A percentile compares a stretch with the other conserved stretches of the same genome.
phyloP scores from a whole-genome alignment of 2,888 invertebrate species.

The Torymus aiolomorphi region DNA sequence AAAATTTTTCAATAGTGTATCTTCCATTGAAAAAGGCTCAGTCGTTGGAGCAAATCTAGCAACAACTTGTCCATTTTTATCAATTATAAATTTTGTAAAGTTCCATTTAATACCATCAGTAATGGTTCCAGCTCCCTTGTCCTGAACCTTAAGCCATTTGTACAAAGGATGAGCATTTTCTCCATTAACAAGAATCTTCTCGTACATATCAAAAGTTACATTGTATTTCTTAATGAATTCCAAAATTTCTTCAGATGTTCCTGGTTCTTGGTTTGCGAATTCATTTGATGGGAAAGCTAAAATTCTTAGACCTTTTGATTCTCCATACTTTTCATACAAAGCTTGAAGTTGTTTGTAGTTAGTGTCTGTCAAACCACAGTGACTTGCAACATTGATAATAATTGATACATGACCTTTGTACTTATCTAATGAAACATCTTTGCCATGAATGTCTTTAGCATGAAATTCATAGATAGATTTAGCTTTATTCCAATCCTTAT shows the following conservation, averaged over 20 bases:
- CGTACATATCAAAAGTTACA: slow-evolving; percentile 73
- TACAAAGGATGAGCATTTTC: slow-evolving; percentile 75
- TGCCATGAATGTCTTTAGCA: slow-evolving; percentile 89
- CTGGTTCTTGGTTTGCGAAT: slow-evolving; percentile 77
- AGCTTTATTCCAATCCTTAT: slow-evolving; percentile 80
- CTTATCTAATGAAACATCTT: slow-evolving; percentile 85
- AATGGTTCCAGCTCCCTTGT: slow-evolving; percentile 74
- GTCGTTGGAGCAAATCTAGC: slow-evolving; percentile 80
- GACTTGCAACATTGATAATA: slow-evolving; percentile 91
- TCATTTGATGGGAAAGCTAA: slow-evolving; percentile 85
- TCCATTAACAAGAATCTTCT: slow-evolving; percentile 75
- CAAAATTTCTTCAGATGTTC: slow-evolving; percentile 69
- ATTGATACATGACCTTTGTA: slow-evolving; percentile 88
- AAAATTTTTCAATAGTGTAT: slow-evolving; percentile 76
- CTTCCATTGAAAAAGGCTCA: slow-evolving; percentile 76
- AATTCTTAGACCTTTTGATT: slow-evolving; percentile 81
- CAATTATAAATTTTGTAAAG: slow-evolving; percentile 88
- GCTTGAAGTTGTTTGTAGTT: slow-evolving; percentile 89
- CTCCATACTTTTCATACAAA: slow-evolving; percentile 84
- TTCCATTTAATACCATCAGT: slow-evolving; percentile 88
- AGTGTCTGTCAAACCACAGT: slow-evolving; percentile 88
- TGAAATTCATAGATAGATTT: slow-evolving; percentile 87
- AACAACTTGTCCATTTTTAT: slow-evolving; percentile 82
- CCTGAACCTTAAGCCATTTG: slow-evolving; percentile 73
- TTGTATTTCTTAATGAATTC: slow-evolving; percentile 70